A percentile compares a stretch with the other conserved stretches of the same genome.
Evolutionary conservation across 2,113 vertebrate species (phyloP).

Genomic region (Felis chaus): DNA sequence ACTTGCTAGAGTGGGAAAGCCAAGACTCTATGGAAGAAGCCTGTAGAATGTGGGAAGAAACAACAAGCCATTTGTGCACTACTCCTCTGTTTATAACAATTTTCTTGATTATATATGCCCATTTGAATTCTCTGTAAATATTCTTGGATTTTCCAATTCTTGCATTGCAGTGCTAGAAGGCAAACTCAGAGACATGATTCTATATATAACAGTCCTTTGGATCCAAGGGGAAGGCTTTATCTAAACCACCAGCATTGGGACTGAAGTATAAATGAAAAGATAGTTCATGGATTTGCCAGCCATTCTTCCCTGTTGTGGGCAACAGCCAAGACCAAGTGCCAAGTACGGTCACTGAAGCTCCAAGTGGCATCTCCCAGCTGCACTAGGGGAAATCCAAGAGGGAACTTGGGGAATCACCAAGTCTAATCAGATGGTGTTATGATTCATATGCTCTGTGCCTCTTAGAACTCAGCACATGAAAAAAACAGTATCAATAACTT

Average conservation of each 20-base stretch:
- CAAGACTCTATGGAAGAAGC: neutral
- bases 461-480: neutral
- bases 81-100: neutral
- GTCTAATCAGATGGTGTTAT: neutral
- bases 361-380: neutral
- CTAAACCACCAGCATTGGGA: neutral
- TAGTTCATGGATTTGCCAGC: neutral
- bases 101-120: neutral
- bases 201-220: neutral
- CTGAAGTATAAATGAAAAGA: neutral
- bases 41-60: neutral
- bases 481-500: neutral
- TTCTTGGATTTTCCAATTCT: neutral
- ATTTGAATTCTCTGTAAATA: neutral
- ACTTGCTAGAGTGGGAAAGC: neutral
- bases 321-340: neutral
- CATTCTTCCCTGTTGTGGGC: neutral
- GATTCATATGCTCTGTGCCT: neutral
- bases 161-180: neutral
- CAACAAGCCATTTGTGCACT: neutral
- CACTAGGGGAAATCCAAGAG: neutral
- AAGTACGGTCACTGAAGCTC: neutral
- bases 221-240: neutral
- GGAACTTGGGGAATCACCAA: neutral
- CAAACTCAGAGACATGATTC: neutral